phyloP scores from a whole-genome alignment of 2,797 vertebrate genomes.

The Aphelocoma californica region DNA sequence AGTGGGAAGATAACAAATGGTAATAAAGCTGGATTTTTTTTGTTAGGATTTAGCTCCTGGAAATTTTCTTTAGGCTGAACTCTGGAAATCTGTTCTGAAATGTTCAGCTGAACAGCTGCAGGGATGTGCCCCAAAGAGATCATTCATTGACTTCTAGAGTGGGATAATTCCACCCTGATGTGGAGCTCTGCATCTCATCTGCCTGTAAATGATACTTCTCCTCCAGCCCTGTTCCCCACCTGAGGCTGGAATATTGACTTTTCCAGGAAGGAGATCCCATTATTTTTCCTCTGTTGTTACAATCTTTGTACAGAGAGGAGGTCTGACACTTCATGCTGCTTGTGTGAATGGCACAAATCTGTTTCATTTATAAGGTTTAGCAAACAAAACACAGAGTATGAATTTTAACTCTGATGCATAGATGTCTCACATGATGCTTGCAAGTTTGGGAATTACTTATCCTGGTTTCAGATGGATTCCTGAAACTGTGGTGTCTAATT shows the following conservation, averaged over 20 bases:
- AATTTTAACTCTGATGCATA: background rate
- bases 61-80: background rate
- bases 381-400: background rate
- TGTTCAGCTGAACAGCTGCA: background rate
- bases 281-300: background rate
- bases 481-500: background rate
- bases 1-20: background rate
- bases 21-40: background rate
- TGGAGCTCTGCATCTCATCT: background rate
- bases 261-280: background rate
- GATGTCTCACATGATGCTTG: background rate
- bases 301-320: background rate
- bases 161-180: background rate
- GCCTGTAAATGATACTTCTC: background rate
- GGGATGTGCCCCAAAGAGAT: background rate
- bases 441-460: background rate
- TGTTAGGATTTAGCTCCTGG: background rate
- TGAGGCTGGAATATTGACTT: background rate
- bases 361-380: background rate
- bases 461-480: background rate
- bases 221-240: background rate
- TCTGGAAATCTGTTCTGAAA: background rate
- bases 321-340: slow-evolving; percentile 20
- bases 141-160: background rate
- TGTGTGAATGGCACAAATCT: background rate